These are phyloP conservation scores for Onychomys leucogaster DNA, from an alignment of 2,797 vertebrate genomes.

Conservation along the genomic window DNA sequence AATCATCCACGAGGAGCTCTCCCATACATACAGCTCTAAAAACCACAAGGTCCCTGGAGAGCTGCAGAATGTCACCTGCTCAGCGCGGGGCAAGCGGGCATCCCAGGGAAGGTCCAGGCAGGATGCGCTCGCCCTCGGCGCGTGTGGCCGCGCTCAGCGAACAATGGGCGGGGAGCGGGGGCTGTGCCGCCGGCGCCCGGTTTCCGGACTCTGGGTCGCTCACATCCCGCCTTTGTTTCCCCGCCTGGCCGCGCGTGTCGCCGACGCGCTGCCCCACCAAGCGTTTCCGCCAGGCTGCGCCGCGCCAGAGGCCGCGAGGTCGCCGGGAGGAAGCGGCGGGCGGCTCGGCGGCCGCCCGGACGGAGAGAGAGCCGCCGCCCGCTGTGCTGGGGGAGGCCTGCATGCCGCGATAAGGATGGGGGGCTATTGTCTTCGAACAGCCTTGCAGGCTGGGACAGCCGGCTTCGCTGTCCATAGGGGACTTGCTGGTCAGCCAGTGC, in stretches of 20 bases:
- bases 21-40: neutral
- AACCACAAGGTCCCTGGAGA: neutral
- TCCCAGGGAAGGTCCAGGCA: slow-evolving; percentile 67
- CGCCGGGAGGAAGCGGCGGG: slow-evolving; percentile 63
- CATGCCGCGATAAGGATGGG: slow-evolving; percentile 86
- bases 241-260: slow-evolving; percentile 86
- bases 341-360: slow-evolving; percentile 73
- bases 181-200: slow-evolving; percentile 82
- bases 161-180: slow-evolving; percentile 86
- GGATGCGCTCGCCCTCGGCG: slow-evolving; percentile 85
- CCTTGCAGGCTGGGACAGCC: neutral
- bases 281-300: slow-evolving; percentile 80
- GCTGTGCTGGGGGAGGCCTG: slow-evolving; percentile 86
- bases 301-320: slow-evolving; percentile 60
- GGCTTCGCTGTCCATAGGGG: neutral
- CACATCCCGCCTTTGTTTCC: slow-evolving; percentile 91
- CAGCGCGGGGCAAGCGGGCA: neutral
- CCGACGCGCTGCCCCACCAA: slow-evolving; percentile 85
- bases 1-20: neutral
- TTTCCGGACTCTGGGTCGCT: slow-evolving; percentile 88
- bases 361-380: slow-evolving; percentile 78
- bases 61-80: neutral
- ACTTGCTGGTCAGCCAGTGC: neutral
- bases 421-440: slow-evolving; percentile 29
- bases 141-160: slow-evolving; percentile 69